A percentile compares a stretch with the other conserved stretches of the same genome.
Evolutionary conservation across 1,140 invertebrate genomes (phyloP).

Genomic region (Megalonaias nervosa): DNA sequence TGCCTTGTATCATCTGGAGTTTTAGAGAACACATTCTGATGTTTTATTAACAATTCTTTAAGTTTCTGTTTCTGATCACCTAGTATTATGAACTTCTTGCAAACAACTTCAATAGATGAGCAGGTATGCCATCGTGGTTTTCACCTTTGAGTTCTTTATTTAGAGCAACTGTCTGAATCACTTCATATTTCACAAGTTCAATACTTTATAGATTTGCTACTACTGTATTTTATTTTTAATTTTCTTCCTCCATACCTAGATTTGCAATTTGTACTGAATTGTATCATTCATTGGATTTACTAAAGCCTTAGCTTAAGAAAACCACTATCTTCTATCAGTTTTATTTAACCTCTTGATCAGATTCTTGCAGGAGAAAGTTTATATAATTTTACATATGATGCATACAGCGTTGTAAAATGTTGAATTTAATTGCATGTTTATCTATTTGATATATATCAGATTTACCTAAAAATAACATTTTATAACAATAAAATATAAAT

Average conservation of each 20-base stretch:
- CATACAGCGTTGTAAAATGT: too few relatives aligned
- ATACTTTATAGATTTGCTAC: neutral
- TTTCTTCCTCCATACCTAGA: neutral
- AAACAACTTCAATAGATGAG: neutral
- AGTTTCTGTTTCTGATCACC: constrained; percentile 1
- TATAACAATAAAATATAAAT: too few relatives aligned
- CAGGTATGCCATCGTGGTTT: too few relatives aligned
- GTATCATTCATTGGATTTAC: neutral
- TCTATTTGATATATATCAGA: too few relatives aligned
- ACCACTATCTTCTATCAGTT: neutral
- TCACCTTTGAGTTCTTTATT: neutral
- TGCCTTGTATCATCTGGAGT: constrained; percentile 23
- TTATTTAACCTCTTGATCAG: too few relatives aligned
- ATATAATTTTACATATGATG: too few relatives aligned
- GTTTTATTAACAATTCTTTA: constrained; percentile 8
- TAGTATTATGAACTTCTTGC: neutral
- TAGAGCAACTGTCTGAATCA: neutral
- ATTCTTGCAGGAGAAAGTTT: too few relatives aligned
- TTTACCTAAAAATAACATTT: too few relatives aligned
- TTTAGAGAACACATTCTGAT: constrained; percentile 31
- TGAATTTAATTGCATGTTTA: too few relatives aligned
- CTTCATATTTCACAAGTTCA: neutral
- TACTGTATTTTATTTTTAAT: constrained; percentile 4
- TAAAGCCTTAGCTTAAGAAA: constrained; percentile 3
- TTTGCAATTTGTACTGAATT: neutral